Base-by-base conservation (phyloP, 2,113 vertebrate species). In the Xenopus laevis region DNA sequence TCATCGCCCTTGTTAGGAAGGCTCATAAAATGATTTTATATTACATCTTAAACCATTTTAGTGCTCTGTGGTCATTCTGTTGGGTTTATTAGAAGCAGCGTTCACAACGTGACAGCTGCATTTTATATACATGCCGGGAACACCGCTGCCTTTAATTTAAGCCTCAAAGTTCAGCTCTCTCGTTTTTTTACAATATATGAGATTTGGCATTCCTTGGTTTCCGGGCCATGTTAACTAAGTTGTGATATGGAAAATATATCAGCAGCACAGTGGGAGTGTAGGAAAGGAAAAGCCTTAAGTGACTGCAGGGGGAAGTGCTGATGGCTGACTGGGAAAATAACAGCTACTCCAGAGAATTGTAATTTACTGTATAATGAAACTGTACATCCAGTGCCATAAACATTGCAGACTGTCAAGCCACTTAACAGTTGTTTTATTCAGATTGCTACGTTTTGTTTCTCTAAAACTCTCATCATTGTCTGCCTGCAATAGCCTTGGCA, bases 61-160 rank as follows among this genome's bases (percentile, higher is more conserved):
- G 55, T 57, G 47, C 47, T 45, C 13, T 23, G 71, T 65, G 71
- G 71, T 65, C 52, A 44, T 72, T 64, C 44, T 65, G 27, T 50
- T 11, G 6, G 62, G 44, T 66, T 73, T 73, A 73, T 72, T 65
- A 57, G 62, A 53, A 44, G 12, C 62, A 72, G 71, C 44, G 33
- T 58, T 73, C 71, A 66, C 52, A 65, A 66, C 16, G 53, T 66
- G 53, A 73, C 63, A 66, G 71, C 71, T 66, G 63, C 71, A n/a
- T 66, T 73, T 73, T 66, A 73, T 73, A 73, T 73, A 66, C 71
- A 73, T 73, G 65, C 71, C 71, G 65, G 71, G 12, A 59, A 66
- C 63, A 44, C 71, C 61, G 53, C 50, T 18, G 63, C 55, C 63
- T 66, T 73, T 23, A 15, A 52, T 73, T 73, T 73, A 73, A 73